phyloP scores from a whole-genome alignment of 2,888 invertebrate genomes.

The Silvanus unidentatus region DNA sequence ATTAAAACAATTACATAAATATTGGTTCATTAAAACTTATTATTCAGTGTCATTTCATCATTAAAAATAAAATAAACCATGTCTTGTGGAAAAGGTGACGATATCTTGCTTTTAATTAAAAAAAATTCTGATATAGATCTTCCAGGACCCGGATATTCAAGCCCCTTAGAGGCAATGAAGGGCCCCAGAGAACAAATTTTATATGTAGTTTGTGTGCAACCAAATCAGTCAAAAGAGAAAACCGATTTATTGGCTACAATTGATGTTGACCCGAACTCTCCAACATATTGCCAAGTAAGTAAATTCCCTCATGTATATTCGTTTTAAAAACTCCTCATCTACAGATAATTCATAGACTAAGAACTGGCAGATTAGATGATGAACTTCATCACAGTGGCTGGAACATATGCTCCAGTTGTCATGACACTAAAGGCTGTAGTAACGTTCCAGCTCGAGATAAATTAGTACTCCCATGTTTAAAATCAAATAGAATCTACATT shows the following conservation, averaged over 20 bases:
- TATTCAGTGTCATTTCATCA: too few relatives aligned
- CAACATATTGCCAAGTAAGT: conserved; percentile 74
- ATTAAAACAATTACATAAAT: too few relatives aligned
- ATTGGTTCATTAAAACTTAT: too few relatives aligned
- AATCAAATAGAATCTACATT: conserved; percentile 77
- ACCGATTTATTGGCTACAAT: conserved; percentile 87
- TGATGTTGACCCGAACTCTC: conserved; percentile 83
- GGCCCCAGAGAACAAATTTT: conserved; percentile 81
- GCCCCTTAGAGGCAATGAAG: conserved; percentile 76
- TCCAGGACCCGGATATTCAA: conserved; percentile 75
- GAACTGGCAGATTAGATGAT: conserved; percentile 70
- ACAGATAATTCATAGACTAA: conserved; percentile 79
- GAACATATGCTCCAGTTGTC: conserved; percentile 95
- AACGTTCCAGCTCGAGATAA: conserved; percentile 61
- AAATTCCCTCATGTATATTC: too few relatives aligned
- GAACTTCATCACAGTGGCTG: conserved; percentile 96
- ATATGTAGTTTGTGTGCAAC: conserved; percentile 85
- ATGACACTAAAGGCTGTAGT: conserved; percentile 45
- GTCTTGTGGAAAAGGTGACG: too few relatives aligned
- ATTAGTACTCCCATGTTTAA: conserved; percentile 75
- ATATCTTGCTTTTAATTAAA: too few relatives aligned
- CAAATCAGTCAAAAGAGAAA: conserved; percentile 56
- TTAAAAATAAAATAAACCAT: too few relatives aligned
- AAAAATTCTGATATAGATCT: too few relatives aligned
- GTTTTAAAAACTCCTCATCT: conserved; percentile 8